These are phyloP conservation scores for Actias luna DNA, from an alignment of 2,888 invertebrate species.

Conservation along the genomic window DNA sequence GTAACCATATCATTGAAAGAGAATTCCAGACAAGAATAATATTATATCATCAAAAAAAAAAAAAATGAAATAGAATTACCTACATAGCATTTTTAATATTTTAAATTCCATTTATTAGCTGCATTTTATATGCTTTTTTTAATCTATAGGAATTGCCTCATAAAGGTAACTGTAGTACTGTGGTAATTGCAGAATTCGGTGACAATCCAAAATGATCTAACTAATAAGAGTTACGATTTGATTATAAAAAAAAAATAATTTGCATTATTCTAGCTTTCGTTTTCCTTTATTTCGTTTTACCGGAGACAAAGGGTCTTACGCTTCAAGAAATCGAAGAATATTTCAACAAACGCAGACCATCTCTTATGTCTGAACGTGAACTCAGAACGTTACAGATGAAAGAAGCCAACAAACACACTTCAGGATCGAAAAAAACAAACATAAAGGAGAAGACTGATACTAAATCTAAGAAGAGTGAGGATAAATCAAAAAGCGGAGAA, in stretches of 20 bases:
- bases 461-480: not conserved
- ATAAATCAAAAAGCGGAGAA: not conserved
- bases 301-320: constrained; percentile 83
- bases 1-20: too few species aligned
- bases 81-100: too few species aligned
- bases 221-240: too few species aligned
- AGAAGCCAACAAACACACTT: not conserved
- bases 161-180: too few species aligned
- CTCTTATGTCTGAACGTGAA: constrained; percentile 57
- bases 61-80: too few species aligned
- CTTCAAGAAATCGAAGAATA: constrained; percentile 86
- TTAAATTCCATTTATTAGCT: not conserved
- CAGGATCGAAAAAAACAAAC: not conserved
- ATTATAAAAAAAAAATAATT: not conserved
- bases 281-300: constrained; percentile 80
- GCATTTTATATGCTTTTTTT: too few species aligned
- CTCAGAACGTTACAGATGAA: constrained; percentile 35
- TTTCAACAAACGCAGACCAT: constrained; percentile 49
- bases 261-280: constrained; percentile 59
- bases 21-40: too few species aligned
- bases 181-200: not conserved
- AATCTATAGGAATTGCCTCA: too few species aligned
- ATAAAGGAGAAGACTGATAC: not conserved
- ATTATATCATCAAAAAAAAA: too few species aligned
- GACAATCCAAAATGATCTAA: too few species aligned